phyloP scores from a whole-genome alignment of 2,888 invertebrate species.

The Pristionchus exspectatus region DNA sequence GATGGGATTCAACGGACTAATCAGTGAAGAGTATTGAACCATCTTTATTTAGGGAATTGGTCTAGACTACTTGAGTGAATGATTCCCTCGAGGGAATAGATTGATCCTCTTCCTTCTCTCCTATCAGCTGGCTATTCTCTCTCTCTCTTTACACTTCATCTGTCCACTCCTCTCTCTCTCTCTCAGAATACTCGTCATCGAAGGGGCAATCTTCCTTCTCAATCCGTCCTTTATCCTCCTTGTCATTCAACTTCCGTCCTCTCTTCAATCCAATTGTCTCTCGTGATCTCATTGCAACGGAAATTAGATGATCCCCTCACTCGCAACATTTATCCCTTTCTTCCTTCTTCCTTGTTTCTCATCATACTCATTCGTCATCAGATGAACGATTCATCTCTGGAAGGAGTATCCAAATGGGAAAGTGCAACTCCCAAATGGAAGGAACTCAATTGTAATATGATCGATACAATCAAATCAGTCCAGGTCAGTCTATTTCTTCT shows the following conservation, averaged over 20 bases:
- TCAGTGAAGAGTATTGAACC: not conserved
- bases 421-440: constrained; percentile 27
- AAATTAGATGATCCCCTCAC: not conserved
- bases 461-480: not conserved
- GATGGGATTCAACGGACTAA: not conserved
- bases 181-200: constrained; percentile 16
- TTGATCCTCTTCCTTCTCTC: constrained; percentile 23
- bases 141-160: constrained; percentile 27
- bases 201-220: constrained; percentile 45
- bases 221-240: constrained; percentile 49
- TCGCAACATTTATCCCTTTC: not conserved
- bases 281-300: not conserved
- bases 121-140: constrained; percentile 38
- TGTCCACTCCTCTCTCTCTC: constrained; percentile 31
- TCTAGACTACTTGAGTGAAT: not conserved
- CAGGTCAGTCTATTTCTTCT: not conserved
- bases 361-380: not conserved
- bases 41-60: not conserved
- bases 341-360: constrained; percentile 9
- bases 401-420: not conserved
- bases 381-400: constrained; percentile 20
- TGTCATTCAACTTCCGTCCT: constrained; percentile 54
- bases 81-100: not conserved
- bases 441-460: constrained; percentile 27
- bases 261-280: not conserved